Base-by-base conservation (phyloP, 64 coral and sea anemone species). In the Anthopleura sola region DNA sequence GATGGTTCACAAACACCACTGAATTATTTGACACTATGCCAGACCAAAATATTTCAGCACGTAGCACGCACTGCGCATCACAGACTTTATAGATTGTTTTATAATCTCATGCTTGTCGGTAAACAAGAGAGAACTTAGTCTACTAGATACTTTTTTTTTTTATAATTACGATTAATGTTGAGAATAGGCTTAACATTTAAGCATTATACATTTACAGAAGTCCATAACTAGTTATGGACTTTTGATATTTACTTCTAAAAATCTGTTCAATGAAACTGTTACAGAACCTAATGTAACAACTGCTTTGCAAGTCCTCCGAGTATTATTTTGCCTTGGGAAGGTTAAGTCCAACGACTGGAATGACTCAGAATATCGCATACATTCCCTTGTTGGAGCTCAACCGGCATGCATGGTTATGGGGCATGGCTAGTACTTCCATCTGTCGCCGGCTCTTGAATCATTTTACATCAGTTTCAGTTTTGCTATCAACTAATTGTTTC, bases 191-290 rank as follows among this genome's bases (percentile, higher is more conserved):
- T 24, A 26, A 14, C 20, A 58, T 58, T 62, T 62, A 62, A 62
- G 58, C 58, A 62, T 24, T 24, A 62, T n/a, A 21, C 5, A 11
- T n/a, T n/a, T n/a, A n/a, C n/a, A n/a, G n/a, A n/a, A n/a, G n/a
- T n/a, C n/a, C n/a, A n/a, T n/a, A n/a, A n/a, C n/a, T n/a, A n/a
- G n/a, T n/a, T n/a, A n/a, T n/a, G n/a, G n/a, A n/a, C n/a, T n/a
- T n/a, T n/a, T n/a, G n/a, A n/a, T n/a, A n/a, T n/a, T n/a, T 62
- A 62, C 58, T 26, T 62, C 58, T 62, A 62, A 62, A 62, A 62
- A 62, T 3, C 7, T 14, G 50, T 62, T 8, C 24, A 62, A 62
- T 2, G 19, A 26, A 62, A 62, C 2, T 62, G 58, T 26, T 62
- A 62, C 58, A 62, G 58, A 62, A 62, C 24, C 58, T 24, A 62